phyloP scores from a whole-genome alignment of 2,113 vertebrate species.

The Oryzias curvinotus region DNA sequence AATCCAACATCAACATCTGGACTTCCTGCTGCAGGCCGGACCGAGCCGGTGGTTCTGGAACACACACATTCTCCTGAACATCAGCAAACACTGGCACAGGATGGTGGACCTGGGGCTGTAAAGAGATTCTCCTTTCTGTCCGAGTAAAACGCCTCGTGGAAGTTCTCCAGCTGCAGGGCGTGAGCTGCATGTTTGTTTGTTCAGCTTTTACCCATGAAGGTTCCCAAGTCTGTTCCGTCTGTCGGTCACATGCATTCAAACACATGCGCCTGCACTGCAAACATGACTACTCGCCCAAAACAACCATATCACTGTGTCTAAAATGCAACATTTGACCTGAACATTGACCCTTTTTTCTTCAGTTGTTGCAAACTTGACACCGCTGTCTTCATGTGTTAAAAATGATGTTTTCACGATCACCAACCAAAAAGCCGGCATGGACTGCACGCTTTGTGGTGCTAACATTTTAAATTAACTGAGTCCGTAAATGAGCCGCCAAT shows the following conservation, averaged over 20 bases:
- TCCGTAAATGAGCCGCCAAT: no score
- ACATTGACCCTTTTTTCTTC: conserved; percentile 1
- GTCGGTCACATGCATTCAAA: conserved; percentile 25
- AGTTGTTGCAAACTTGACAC: neutral
- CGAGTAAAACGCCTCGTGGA: conserved; percentile 15
- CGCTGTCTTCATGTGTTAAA: no score
- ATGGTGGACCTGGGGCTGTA: conserved; percentile 10
- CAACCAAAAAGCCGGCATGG: no score
- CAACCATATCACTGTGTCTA: neutral
- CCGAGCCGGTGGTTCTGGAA: conserved; percentile 21
- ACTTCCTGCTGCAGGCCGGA: conserved; percentile 63
- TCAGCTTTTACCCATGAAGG: conserved; percentile 16
- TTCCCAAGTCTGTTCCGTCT: conserved; percentile 31
- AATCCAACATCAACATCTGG: conserved; percentile 55
- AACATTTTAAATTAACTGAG: no score
- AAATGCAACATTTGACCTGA: neutral
- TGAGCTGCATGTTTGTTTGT: conserved; percentile 45
- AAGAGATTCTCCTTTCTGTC: conserved; percentile 18
- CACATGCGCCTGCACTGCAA: conserved; percentile 12
- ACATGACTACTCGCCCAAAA: neutral
- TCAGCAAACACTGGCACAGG: conserved; percentile 24
- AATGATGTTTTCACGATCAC: no score
- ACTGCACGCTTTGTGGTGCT: no score
- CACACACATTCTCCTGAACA: neutral
- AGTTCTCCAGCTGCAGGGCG: conserved; percentile 18